phyloP scores from a whole-genome alignment of 2,113 vertebrate genomes.

The Ochotona curzoniae region DNA sequence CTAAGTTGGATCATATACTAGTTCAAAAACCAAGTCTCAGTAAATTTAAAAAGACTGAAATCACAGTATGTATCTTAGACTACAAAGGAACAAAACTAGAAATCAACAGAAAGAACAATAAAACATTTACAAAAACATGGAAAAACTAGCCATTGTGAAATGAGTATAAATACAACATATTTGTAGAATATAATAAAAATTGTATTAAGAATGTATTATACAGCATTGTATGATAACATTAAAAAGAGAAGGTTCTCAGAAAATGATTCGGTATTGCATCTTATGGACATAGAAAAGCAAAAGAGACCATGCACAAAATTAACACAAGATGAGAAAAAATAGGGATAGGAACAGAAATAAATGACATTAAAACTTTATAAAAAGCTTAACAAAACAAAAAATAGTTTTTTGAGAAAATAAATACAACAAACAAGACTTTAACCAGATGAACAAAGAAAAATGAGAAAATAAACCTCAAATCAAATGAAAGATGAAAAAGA shows the following conservation, averaged over 20 bases:
- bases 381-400: too few species aligned
- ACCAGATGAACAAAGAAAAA: not conserved
- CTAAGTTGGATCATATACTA: not conserved
- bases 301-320: too few species aligned
- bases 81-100: conserved; percentile 29
- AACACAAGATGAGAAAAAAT: too few species aligned
- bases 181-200: not conserved
- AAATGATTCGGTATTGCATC: too few species aligned
- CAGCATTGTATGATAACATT: too few species aligned
- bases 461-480: not conserved
- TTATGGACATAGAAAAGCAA: too few species aligned
- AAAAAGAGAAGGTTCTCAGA: too few species aligned
- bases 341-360: too few species aligned
- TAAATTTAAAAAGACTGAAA: not conserved
- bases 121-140: not conserved
- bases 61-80: not conserved
- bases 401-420: not conserved
- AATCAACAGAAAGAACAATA: not conserved
- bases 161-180: too few species aligned
- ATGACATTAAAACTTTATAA: too few species aligned
- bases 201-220: not conserved
- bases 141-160: not conserved
- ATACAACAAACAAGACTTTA: not conserved
- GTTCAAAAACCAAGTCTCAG: not conserved
- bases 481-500: too few species aligned